A percentile compares a stretch with the other conserved stretches of the same genome.
phyloP scores from a whole-genome alignment of 2,797 vertebrate genomes.

The Rhinella marina region DNA sequence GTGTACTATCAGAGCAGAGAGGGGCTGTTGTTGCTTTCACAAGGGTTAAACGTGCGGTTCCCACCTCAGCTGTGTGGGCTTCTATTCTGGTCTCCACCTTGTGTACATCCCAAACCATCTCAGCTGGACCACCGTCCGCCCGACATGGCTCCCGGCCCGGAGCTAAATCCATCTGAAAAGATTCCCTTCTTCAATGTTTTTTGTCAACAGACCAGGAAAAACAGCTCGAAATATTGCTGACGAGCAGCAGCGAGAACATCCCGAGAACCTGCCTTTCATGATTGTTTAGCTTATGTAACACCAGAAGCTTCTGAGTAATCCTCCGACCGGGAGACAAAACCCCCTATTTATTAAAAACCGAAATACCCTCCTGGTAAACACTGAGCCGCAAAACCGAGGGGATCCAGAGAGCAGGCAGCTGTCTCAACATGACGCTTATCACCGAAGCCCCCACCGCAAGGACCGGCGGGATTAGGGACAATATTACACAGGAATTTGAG shows the following conservation, averaged over 20 bases:
- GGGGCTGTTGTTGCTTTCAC: too few relatives aligned
- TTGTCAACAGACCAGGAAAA: slow-evolving; percentile 45
- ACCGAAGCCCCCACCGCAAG: background rate
- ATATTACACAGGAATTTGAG: background rate
- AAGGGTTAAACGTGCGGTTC: background rate
- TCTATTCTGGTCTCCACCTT: background rate
- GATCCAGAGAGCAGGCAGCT: slow-evolving; percentile 16
- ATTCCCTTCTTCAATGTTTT: background rate
- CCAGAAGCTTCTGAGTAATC: slow-evolving; percentile 45
- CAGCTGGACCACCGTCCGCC: background rate
- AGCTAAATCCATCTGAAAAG: slow-evolving; percentile 10
- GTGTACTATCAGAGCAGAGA: background rate
- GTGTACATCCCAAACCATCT: background rate
- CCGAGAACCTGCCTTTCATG: background rate
- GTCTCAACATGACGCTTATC: slow-evolving; percentile 40
- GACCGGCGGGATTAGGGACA: slow-evolving; percentile 11
- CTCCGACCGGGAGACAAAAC: slow-evolving; percentile 45
- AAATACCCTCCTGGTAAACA: slow-evolving; percentile 41
- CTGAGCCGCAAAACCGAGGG: background rate
- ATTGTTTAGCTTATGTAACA: slow-evolving; percentile 35
- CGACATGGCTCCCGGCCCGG: background rate
- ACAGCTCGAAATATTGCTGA: background rate
- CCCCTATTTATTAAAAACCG: slow-evolving; percentile 53
- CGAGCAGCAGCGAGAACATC: background rate
- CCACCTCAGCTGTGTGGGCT: background rate